These are phyloP conservation scores for Gadopsis bispinosus DNA, from an alignment of 2,797 vertebrate genomes.

Conservation along the genomic window DNA sequence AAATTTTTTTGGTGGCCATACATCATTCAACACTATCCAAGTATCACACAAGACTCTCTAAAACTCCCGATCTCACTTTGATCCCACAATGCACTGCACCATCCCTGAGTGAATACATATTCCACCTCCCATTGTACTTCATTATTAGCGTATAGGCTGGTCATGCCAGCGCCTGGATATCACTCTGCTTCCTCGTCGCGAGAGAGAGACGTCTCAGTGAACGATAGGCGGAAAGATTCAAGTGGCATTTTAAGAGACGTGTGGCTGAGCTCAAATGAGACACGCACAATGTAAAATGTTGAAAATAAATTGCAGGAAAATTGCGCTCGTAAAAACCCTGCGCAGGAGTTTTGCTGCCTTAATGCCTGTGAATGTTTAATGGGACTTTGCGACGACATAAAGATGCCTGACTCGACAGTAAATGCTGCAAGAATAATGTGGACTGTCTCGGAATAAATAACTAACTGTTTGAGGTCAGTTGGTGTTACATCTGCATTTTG, in stretches of 20 bases:
- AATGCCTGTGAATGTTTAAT: neutral
- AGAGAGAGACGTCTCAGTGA: constrained; percentile 4
- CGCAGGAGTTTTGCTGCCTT: neutral
- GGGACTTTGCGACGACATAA: neutral
- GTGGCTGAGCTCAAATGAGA: constrained; percentile 16
- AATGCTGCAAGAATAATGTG: neutral
- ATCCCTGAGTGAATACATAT: neutral
- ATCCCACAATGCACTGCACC: constrained; percentile 26
- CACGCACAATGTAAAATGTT: constrained; percentile 13
- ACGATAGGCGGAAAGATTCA: constrained; percentile 25
- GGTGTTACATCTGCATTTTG: neutral
- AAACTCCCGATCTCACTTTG: neutral
- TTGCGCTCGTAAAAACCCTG: constrained; percentile 4
- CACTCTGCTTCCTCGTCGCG: neutral
- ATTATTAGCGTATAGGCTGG: constrained; percentile 1
- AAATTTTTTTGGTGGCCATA: neutral
- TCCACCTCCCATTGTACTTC: neutral
- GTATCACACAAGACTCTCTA: neutral
- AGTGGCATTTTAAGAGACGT: constrained; percentile 32
- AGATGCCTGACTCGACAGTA: neutral
- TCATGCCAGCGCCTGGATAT: neutral
- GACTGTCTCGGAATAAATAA: neutral
- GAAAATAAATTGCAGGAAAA: constrained; percentile 22
- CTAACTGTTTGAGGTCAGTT: neutral
- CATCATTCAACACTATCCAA: neutral